phyloP scores from a whole-genome alignment of 2,888 invertebrate genomes.

The Acanthosepion pharaonis region DNA sequence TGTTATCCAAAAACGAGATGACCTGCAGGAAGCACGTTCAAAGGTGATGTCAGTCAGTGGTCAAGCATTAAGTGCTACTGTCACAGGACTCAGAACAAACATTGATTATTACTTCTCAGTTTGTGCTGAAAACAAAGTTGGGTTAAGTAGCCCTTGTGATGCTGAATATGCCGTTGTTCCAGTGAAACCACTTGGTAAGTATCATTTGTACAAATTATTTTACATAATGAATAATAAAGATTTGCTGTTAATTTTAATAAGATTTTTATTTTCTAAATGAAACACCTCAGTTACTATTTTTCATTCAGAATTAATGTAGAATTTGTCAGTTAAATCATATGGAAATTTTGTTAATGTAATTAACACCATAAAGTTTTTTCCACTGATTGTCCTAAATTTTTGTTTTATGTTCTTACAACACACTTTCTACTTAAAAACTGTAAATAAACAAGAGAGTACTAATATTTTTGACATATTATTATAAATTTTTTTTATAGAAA shows the following conservation, averaged over 20 bases:
- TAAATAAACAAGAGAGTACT: background rate
- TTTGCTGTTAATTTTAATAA: too few species aligned
- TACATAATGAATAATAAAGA: background rate
- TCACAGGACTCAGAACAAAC: slow-evolving; percentile 61
- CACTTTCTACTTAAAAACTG: background rate
- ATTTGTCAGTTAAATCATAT: too few species aligned
- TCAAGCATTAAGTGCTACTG: slow-evolving; percentile 54
- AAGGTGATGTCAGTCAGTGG: slow-evolving; percentile 62
- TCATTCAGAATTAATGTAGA: too few species aligned
- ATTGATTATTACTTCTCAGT: slow-evolving; percentile 87
- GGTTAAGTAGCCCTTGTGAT: slow-evolving; percentile 69
- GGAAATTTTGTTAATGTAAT: background rate
- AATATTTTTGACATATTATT: background rate
- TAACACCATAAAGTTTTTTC: background rate
- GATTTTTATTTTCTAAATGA: too few species aligned
- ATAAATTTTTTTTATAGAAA: slow-evolving; percentile 53
- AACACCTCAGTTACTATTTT: too few species aligned
- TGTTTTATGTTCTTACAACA: background rate
- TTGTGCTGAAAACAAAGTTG: slow-evolving; percentile 87
- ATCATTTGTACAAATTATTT: background rate
- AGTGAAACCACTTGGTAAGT: slow-evolving; percentile 70
- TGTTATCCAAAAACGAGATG: slow-evolving; percentile 69
- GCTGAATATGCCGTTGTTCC: slow-evolving; percentile 59
- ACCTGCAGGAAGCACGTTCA: slow-evolving; percentile 62
- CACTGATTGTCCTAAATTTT: background rate